Conservation (phyloP, 1,140 invertebrate species). For the Pectinophora gossypiella region DNA sequence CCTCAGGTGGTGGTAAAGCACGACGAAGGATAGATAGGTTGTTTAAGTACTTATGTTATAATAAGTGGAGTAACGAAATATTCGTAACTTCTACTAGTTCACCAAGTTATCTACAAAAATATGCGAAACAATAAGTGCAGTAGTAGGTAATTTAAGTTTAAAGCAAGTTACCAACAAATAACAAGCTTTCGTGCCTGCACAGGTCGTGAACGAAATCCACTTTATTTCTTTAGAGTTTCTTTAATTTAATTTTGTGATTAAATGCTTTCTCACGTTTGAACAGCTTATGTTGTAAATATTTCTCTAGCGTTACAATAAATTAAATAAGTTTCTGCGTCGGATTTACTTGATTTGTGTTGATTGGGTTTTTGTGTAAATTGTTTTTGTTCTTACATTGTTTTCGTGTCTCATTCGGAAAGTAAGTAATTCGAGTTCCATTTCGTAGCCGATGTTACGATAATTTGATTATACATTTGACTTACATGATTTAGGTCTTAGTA, state of each 20-base stretch:
- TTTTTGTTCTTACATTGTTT: too few species aligned
- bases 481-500: too few species aligned
- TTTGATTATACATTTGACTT: too few species aligned
- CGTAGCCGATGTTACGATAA: too few species aligned
- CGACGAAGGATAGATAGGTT: slow-evolving; percentile 5
- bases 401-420: too few species aligned
- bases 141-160: not conserved
- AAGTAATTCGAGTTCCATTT: too few species aligned
- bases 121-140: not conserved
- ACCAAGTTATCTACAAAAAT: too few species aligned
- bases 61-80: not conserved
- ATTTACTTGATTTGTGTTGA: too few species aligned
- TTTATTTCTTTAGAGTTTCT: not conserved
- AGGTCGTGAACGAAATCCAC: not conserved
- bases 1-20: too few species aligned
- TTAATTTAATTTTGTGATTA: not conserved
- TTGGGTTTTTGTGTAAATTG: too few species aligned
- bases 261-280: not conserved
- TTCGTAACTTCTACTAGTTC: too few species aligned
- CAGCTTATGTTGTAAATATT: not conserved
- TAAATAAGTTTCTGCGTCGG: not conserved
- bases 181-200: not conserved
- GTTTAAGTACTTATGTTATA: slow-evolving; percentile 8
- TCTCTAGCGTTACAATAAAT: not conserved
- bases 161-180: not conserved